Base-by-base conservation (phyloP, 2,113 vertebrate genomes). In the Chitala chitala region DNA sequence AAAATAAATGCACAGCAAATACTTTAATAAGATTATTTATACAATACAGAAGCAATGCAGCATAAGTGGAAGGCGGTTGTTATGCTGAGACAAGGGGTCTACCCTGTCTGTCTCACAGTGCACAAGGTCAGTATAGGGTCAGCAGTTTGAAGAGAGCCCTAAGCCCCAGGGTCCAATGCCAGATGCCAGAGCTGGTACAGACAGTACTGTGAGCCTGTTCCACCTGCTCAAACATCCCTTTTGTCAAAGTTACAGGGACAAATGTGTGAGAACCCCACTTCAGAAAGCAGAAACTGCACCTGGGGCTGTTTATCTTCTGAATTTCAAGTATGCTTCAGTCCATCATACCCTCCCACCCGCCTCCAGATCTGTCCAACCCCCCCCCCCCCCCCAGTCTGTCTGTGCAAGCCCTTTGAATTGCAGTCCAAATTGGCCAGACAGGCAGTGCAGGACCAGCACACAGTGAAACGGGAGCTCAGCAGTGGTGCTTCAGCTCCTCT, bases 191-290 rank as follows among this genome's bases (percentile, higher is more conserved):
- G n/a, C n/a, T n/a, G n/a, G n/a, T n/a, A n/a, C n/a, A 20, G 59
- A 63, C n/a, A 33, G 26, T 63, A 7, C 0, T 36, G 17, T 63
- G 59, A 63, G n/a, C 17, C 33, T 63, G 59, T 12, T 46, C 44
- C 44, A 46, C 44, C 44, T 6, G 44, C 44, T 46, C 12, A 59
- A 53, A 44, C 63, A 66, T 20, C 54, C 58, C 29, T 61, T 31
- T 77, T 65, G 53, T 55, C 51, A 71, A 75, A 53, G 36, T 24
- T 55, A 48, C 53, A 65, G 61, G 20, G 71, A 65, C 31, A 59
- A 74, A 74, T 69, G 75, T 70, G 55, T 73, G 51, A 74, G 75
- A 20, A 50, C 29, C 50, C 56, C 50, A 54, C 51, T 22, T 36
- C 9, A n/a, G 42, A 65, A 59, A 69, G 61, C 44, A 54, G 53